Evolutionary conservation across 2,113 vertebrate genomes (phyloP).

Genomic region (Tragulus kanchil): DNA sequence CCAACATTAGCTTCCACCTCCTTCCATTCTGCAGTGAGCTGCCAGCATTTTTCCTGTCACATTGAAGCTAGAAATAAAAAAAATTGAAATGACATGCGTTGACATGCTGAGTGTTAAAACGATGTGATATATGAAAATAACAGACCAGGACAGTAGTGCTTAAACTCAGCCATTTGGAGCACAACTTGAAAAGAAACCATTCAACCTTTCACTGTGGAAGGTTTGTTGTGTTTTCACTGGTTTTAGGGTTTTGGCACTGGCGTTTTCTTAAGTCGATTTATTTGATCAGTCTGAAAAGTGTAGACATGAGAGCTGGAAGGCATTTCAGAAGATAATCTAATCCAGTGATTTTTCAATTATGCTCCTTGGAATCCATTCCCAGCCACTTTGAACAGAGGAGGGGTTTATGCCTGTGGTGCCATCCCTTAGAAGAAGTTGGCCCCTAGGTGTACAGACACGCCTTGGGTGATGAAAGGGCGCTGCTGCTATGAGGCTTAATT

Average conservation of each 20-base stretch:
- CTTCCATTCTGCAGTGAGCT: not conserved
- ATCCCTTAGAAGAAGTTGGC: not conserved
- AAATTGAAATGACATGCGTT: constrained; percentile 52
- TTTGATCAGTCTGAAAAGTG: not conserved
- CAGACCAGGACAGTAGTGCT: not conserved
- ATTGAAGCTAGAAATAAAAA: no score
- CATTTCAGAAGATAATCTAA: not conserved
- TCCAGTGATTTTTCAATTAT: not conserved
- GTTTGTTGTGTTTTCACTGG: not conserved
- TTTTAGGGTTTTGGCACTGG: not conserved
- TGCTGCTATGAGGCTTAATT: not conserved
- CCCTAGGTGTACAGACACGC: not conserved
- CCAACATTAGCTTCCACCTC: not conserved
- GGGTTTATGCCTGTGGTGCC: accelerated
- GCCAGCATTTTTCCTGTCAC: no score
- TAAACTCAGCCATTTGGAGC: not conserved
- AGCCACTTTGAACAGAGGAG: not conserved
- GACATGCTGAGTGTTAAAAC: constrained; percentile 7
- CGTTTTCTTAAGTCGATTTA: not conserved
- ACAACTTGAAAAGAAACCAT: not conserved
- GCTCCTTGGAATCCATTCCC: not conserved
- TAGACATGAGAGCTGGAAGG: not conserved
- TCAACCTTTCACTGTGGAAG: not conserved
- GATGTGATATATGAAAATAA: constrained; percentile 2
- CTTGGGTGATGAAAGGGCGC: not conserved